phyloP scores from a whole-genome alignment of 2,888 invertebrate genomes.

The Rhyacophila evoluta region DNA sequence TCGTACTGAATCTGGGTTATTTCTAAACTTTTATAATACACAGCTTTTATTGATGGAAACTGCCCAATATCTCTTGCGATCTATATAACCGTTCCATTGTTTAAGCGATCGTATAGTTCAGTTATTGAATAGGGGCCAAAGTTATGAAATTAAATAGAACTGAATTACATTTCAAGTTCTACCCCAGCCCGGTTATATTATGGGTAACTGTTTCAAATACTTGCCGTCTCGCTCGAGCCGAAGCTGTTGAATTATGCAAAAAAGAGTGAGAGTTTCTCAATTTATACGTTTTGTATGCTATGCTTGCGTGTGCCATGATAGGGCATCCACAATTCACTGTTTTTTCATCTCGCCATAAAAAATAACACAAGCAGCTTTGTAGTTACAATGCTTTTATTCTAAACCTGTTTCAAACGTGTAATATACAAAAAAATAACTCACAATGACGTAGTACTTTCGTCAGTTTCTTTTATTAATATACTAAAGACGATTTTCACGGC shows the following conservation, averaged over 20 bases:
- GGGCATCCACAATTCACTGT: not conserved
- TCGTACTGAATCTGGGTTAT: too few species aligned
- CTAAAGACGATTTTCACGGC: too few species aligned
- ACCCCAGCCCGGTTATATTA: slow-evolving; percentile 38
- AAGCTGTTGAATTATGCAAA: slow-evolving; percentile 54
- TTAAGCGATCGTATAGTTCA: slow-evolving; percentile 3
- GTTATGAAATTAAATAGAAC: slow-evolving; percentile 52
- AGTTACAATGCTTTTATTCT: too few species aligned
- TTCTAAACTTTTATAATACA: too few species aligned
- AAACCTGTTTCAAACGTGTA: too few species aligned
- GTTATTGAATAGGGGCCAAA: slow-evolving; percentile 25
- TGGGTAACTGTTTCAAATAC: slow-evolving; percentile 47
- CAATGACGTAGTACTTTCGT: too few species aligned
- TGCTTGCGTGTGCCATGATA: slow-evolving; percentile 34
- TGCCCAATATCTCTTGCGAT: too few species aligned
- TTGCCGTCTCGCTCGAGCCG: slow-evolving; percentile 42
- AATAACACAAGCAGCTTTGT: too few species aligned
- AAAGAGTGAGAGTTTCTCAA: slow-evolving; percentile 43
- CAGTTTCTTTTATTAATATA: too few species aligned
- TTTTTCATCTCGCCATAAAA: too few species aligned
- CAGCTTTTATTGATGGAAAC: too few species aligned
- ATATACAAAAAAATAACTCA: too few species aligned
- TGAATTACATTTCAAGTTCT: slow-evolving; percentile 51
- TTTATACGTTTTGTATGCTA: slow-evolving; percentile 38
- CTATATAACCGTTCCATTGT: not conserved